Conservation (phyloP, 2,113 vertebrate genomes). For the Etheostoma cragini region DNA sequence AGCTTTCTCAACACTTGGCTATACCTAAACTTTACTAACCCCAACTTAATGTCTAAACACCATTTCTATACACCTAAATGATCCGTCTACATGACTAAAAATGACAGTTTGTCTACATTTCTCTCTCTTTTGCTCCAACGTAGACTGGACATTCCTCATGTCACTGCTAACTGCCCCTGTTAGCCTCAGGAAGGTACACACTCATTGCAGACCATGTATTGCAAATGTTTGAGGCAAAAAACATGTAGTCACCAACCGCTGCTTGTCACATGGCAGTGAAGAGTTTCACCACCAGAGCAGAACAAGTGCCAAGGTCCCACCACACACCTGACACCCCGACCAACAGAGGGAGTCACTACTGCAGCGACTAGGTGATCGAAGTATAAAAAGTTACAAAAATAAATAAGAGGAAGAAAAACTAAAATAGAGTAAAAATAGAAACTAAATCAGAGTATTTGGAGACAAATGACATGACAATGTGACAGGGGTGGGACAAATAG, state of each 20-base stretch:
- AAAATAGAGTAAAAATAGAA: no score
- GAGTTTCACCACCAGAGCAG: neutral
- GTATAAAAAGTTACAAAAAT: no score
- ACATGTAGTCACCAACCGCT: neutral
- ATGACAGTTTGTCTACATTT: conserved; percentile 15
- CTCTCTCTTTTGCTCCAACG: neutral
- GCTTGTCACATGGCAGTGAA: conserved; percentile 15
- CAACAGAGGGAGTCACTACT: neutral
- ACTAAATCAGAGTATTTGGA: no score
- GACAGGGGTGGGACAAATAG: no score
- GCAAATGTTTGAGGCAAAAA: conserved; percentile 16
- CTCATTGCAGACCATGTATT: conserved; percentile 3
- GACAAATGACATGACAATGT: no score
- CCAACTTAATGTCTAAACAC: conserved; percentile 14
- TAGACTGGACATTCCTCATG: neutral
- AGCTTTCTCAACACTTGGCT: neutral
- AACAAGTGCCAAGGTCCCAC: neutral
- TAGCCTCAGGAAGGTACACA: conserved; percentile 1
- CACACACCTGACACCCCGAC: neutral
- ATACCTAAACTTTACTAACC: neutral
- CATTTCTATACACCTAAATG: conserved; percentile 3
- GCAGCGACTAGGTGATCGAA: neutral
- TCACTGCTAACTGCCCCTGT: neutral
- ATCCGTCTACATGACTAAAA: neutral
- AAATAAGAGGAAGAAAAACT: no score